Conservation (phyloP, 2,888 invertebrate genomes). For the Agrilus cyanescens region DNA sequence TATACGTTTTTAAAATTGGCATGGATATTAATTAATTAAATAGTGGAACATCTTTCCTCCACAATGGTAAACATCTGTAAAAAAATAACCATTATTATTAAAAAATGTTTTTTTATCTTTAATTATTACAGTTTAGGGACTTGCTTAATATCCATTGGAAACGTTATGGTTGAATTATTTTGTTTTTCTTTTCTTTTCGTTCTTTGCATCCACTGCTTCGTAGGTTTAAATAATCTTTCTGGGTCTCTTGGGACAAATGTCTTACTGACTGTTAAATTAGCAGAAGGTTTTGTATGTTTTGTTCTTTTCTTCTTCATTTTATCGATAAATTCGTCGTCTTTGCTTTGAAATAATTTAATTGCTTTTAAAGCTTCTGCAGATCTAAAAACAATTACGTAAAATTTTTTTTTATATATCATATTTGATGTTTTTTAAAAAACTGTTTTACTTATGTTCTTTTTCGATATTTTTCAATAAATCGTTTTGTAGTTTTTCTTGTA, state of each 20-base stretch:
- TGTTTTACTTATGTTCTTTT: conserved; percentile 8
- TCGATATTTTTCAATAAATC: conserved; percentile 15
- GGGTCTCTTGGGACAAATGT: conserved; percentile 24
- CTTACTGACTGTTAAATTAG: conserved; percentile 1
- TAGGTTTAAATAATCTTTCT: conserved; percentile 27
- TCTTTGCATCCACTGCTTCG: conserved; percentile 28
- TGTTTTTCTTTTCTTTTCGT: not conserved
- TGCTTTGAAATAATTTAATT: conserved; percentile 30
- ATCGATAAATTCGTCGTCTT: conserved; percentile 27
- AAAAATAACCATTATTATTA: too few species aligned
- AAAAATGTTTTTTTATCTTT: not conserved
- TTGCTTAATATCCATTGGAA: conserved; percentile 12
- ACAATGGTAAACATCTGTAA: too few species aligned
- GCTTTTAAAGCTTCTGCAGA: conserved; percentile 27
- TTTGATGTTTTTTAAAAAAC: conserved; percentile 8
- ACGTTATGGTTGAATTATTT: conserved; percentile 4
- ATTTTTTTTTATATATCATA: conserved; percentile 7
- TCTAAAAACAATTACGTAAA: conserved; percentile 14
- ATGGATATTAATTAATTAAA: too few species aligned
- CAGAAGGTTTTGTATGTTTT: conserved; percentile 18
- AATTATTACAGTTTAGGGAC: conserved; percentile 28
- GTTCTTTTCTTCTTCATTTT: conserved; percentile 19
- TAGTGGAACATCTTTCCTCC: too few species aligned
- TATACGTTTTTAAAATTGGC: too few species aligned
- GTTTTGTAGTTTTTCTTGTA: conserved; percentile 14